A percentile compares a stretch with the other conserved stretches of the same genome.
Conservation (phyloP, 1,140 invertebrate species). For the Drosophila leontia region DNA sequence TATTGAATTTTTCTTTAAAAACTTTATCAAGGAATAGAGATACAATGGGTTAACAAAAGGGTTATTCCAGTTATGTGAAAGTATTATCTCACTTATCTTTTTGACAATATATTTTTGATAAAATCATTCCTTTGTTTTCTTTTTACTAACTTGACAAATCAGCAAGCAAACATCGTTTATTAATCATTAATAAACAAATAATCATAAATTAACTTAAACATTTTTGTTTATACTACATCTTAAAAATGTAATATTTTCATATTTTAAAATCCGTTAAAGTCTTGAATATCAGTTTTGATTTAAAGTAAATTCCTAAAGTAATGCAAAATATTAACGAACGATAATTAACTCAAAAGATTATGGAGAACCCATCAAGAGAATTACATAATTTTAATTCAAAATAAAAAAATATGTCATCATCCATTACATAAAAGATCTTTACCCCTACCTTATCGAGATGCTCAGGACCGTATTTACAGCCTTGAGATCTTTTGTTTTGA, state of each 20-base stretch:
- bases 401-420: not conserved
- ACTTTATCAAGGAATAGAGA: not conserved
- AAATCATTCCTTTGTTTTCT: not conserved
- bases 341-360: not conserved
- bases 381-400: constrained; percentile 1
- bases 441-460: constrained; percentile 19
- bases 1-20: not conserved
- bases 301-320: not conserved
- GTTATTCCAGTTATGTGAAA: not conserved
- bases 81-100: not conserved
- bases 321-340: not conserved
- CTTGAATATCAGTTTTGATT: not conserved
- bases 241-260: not conserved
- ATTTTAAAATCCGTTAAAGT: not conserved
- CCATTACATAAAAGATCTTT: constrained; percentile 5
- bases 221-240: not conserved
- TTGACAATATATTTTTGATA: not conserved
- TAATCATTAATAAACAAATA: no score
- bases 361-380: not conserved
- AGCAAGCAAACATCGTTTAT: not conserved
- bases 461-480: constrained; percentile 15
- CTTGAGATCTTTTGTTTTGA: constrained; percentile 3
- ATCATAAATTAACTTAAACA: not conserved
- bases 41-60: constrained; percentile 3
- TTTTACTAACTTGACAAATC: not conserved